Base-by-base conservation (phyloP, 2,797 vertebrate species). In the Pseudotriccus pelzelni region DNA sequence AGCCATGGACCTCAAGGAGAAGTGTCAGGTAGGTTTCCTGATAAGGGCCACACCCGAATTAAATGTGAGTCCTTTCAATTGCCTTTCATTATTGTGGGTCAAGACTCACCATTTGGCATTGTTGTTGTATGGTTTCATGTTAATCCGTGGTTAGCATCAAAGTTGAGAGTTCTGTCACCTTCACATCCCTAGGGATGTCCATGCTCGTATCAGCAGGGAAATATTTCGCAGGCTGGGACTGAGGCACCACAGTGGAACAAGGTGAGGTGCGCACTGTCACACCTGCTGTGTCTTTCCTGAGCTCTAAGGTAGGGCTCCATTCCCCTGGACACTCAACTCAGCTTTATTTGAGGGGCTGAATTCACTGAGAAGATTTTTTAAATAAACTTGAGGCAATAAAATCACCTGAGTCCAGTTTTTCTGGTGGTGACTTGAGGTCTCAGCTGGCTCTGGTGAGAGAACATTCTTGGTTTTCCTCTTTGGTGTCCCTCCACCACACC, bases 1-100 rank as follows among this genome's bases (percentile, higher is more conserved):
- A 96, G 97, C 96, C 97, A 99, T 99, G 99, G 99, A 99, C 97
- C 98, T 97, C 95, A 98, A 98, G 97, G 98, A 99, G 98, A 99
- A 99, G 97, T 98, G 98, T 97, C 98, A 98, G 99, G 99, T 99
- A 97, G 97, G 98, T 91, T 64, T 77, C 30, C 19, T 79, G 28
- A 4, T 30, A 49, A 56, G 20, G 39, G 19, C 63, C 46, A 28
- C 16, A 41, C 28, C 36, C 58, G 39, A 8, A 13, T 68, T 47
- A 20, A 25, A 4, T 32, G 20, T 36, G 25, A 87, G 41, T 55
- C 23, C 15, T 67, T 60, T 68, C 59, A 50, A 53, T 37, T 70
- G 23, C 75, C 7, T 90, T 85, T 70, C 59, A n/a, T 53, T 83
- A 56, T 88, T 56, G 89, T 89, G n/a, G 37, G 28, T 64, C 50